Evolutionary conservation across 2,888 invertebrate genomes (phyloP).

Genomic region (Anticlea derivata): DNA sequence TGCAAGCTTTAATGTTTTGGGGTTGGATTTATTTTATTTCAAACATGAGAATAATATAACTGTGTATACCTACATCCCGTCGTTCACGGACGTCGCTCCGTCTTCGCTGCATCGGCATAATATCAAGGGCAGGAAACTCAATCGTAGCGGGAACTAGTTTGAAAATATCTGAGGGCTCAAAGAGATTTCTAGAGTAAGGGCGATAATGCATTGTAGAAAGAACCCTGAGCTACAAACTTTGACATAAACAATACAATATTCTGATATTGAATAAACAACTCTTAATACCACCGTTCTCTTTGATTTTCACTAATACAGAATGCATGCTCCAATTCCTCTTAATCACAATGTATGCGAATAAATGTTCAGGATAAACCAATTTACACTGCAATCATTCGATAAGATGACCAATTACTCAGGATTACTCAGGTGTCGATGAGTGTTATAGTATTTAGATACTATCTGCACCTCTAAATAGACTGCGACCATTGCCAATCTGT

Average conservation of each 20-base stretch:
- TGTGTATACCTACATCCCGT: too few species aligned
- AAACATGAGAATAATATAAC: too few species aligned
- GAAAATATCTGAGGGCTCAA: too few species aligned
- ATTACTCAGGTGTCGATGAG: conserved; percentile 25
- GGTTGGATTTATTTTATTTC: too few species aligned
- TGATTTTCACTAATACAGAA: neutral
- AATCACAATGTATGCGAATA: neutral
- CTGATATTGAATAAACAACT: conserved; percentile 5
- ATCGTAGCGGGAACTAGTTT: too few species aligned
- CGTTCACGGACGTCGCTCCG: too few species aligned
- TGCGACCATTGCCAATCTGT: conserved; percentile 58
- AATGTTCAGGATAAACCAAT: neutral
- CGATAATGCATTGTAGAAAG: too few species aligned
- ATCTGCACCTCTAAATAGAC: conserved; percentile 50
- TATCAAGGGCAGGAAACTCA: too few species aligned
- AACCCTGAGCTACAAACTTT: too few species aligned
- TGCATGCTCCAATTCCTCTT: conserved; percentile 5
- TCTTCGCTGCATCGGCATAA: too few species aligned
- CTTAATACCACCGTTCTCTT: conserved; percentile 4
- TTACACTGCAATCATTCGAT: neutral
- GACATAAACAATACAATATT: conserved; percentile 1
- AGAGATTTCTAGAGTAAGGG: too few species aligned
- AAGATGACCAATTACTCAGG: conserved; percentile 20
- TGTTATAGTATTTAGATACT: conserved; percentile 27
- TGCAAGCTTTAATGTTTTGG: conserved; percentile 2